Conservation (phyloP, 2,797 vertebrate genomes). For the Rallus crepitans region DNA sequence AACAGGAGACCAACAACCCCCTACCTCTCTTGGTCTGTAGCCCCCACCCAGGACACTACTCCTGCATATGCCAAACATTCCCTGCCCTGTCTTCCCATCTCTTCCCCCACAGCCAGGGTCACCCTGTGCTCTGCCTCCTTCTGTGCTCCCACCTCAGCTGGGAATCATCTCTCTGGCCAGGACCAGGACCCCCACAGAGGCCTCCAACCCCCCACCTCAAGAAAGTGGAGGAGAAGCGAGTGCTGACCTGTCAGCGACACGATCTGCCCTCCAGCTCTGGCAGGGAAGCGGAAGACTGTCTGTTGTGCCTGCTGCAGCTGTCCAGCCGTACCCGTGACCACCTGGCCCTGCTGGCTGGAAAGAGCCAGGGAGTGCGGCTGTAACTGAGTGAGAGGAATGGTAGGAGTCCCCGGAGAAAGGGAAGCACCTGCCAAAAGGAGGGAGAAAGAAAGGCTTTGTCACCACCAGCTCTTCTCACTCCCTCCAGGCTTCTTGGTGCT, state of each 20-base stretch:
- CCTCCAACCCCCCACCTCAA: neutral
- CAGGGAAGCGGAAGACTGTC: slow-evolving; percentile 85
- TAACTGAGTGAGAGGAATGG: slow-evolving; percentile 86
- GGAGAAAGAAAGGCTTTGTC: slow-evolving; percentile 55
- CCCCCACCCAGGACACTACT: neutral
- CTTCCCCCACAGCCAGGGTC: neutral
- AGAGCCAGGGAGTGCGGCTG: slow-evolving; percentile 85
- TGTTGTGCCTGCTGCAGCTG: slow-evolving; percentile 81
- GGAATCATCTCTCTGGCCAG: neutral
- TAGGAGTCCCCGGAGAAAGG: slow-evolving; percentile 83
- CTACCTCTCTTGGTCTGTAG: neutral
- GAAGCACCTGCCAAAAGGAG: slow-evolving; percentile 80
- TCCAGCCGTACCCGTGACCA: slow-evolving; percentile 61
- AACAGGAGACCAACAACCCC: neutral
- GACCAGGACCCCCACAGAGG: neutral
- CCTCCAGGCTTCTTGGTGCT: slow-evolving; percentile 32
- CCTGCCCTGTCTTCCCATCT: neutral
- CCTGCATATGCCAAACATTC: neutral
- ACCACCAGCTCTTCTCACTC: slow-evolving; percentile 41
- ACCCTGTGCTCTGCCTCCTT: neutral
- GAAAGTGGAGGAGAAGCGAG: slow-evolving; percentile 37
- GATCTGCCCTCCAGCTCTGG: slow-evolving; percentile 71
- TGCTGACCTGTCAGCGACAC: slow-evolving; percentile 85
- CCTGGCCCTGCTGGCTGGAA: slow-evolving; percentile 83
- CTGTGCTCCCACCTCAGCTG: neutral